These are phyloP conservation scores for Plecotus auritus DNA, from an alignment of 2,113 vertebrate species.

Conservation along the genomic window DNA sequence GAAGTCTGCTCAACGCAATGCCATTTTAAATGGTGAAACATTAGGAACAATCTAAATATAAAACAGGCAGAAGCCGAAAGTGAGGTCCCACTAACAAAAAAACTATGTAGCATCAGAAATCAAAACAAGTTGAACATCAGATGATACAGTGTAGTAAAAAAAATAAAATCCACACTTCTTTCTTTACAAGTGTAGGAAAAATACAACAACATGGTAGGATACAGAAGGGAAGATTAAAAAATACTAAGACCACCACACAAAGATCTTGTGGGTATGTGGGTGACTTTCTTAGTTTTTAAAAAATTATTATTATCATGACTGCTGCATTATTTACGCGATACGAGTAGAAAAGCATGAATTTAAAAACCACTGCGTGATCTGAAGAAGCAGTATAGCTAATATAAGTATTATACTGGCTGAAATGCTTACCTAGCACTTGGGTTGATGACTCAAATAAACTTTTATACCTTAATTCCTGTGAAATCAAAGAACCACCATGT, in stretches of 20 bases:
- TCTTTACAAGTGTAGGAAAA: background rate
- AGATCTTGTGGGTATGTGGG: background rate
- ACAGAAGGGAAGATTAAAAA: background rate
- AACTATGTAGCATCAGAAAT: background rate
- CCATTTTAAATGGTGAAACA: conserved; percentile 18
- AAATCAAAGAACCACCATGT: background rate
- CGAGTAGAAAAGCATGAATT: background rate
- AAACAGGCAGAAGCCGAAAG: background rate
- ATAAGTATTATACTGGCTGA: background rate
- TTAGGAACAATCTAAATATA: background rate
- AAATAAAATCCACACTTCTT: background rate
- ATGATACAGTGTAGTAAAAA: background rate
- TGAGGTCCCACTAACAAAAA: background rate
- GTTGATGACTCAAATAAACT: background rate
- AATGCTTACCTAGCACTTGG: background rate
- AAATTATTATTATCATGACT: background rate
- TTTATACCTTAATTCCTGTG: background rate
- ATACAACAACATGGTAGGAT: background rate
- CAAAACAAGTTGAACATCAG: background rate
- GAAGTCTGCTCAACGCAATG: background rate
- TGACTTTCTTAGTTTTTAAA: background rate
- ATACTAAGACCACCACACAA: background rate
- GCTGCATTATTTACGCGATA: background rate
- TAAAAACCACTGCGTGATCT: background rate
- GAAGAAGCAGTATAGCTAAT: background rate